phyloP scores from a whole-genome alignment of 2,888 invertebrate genomes.

The Electrophaes corylata region DNA sequence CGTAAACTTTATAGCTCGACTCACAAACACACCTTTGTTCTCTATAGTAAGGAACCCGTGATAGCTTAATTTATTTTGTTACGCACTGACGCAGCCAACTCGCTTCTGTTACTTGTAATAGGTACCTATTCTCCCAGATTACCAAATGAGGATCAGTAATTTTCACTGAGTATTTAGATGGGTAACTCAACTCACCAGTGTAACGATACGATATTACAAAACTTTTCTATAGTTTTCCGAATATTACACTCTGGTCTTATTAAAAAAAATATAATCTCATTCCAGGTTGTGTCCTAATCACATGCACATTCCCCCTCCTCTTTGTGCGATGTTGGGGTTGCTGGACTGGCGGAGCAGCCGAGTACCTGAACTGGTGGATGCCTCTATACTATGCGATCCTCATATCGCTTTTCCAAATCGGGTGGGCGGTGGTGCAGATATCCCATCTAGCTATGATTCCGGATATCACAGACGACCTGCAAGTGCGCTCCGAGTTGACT shows the following conservation, averaged over 20 bases:
- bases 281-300: slow-evolving; percentile 87
- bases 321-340: slow-evolving; percentile 89
- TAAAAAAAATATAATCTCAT: neutral
- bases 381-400: slow-evolving; percentile 83
- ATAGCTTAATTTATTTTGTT: neutral
- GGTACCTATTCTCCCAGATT: too few relatives aligned
- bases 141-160: too few relatives aligned
- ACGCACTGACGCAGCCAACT: neutral
- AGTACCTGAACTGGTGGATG: slow-evolving; percentile 78
- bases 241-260: neutral
- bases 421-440: slow-evolving; percentile 97
- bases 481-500: slow-evolving; percentile 90
- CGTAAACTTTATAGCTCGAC: slow-evolving; percentile 27
- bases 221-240: too few relatives aligned
- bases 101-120: neutral
- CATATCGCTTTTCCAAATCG: slow-evolving; percentile 93
- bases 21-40: slow-evolving; percentile 36
- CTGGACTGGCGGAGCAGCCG: slow-evolving; percentile 55
- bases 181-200: too few relatives aligned
- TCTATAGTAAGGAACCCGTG: slow-evolving; percentile 9
- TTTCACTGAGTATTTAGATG: too few relatives aligned
- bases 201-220: too few relatives aligned
- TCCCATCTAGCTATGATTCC: slow-evolving; percentile 97
- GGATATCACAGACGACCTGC: slow-evolving; percentile 87
- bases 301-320: slow-evolving; percentile 90